Evolutionary conservation across 2,888 invertebrate species (phyloP).

Genomic region (Steinernema scapterisci): DNA sequence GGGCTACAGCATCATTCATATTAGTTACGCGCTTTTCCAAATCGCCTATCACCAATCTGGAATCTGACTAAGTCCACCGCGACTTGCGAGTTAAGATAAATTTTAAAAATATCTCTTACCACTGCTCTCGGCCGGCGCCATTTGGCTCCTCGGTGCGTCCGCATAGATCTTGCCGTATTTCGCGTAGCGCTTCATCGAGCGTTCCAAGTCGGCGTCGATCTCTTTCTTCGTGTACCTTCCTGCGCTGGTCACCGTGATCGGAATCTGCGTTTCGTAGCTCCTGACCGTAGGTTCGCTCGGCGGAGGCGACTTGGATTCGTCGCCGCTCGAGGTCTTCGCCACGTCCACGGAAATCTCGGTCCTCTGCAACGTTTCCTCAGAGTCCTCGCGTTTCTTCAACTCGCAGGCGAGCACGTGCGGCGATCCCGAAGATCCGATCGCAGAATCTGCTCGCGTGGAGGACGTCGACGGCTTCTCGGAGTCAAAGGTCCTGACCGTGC

Average conservation of each 20-base stretch:
- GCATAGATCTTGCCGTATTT: constrained; percentile 41
- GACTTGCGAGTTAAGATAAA: no score
- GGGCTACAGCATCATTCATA: no score
- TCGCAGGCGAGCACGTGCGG: constrained; percentile 18
- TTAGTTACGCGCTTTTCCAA: no score
- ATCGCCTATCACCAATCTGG: no score
- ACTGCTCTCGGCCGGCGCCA: not conserved
- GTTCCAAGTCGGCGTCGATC: constrained; percentile 40
- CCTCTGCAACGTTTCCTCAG: not conserved
- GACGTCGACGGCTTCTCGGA: constrained; percentile 7
- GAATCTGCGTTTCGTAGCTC: not conserved
- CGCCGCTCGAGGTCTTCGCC: constrained; percentile 8
- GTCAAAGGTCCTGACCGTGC: not conserved
- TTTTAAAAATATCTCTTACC: not conserved
- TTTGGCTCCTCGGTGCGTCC: constrained; percentile 39
- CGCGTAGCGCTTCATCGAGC: constrained; percentile 37
- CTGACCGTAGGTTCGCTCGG: not conserved
- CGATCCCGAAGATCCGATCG: not conserved
- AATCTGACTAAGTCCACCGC: no score
- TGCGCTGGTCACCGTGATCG: not conserved
- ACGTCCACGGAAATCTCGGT: not conserved
- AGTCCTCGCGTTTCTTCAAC: not conserved
- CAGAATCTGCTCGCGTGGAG: not conserved
- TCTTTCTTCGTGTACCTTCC: constrained; percentile 14
- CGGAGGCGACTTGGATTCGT: constrained; percentile 5